A percentile compares a stretch with the other conserved stretches of the same genome.
phyloP scores from a whole-genome alignment of 2,888 invertebrate genomes.

The Globia sparganii region DNA sequence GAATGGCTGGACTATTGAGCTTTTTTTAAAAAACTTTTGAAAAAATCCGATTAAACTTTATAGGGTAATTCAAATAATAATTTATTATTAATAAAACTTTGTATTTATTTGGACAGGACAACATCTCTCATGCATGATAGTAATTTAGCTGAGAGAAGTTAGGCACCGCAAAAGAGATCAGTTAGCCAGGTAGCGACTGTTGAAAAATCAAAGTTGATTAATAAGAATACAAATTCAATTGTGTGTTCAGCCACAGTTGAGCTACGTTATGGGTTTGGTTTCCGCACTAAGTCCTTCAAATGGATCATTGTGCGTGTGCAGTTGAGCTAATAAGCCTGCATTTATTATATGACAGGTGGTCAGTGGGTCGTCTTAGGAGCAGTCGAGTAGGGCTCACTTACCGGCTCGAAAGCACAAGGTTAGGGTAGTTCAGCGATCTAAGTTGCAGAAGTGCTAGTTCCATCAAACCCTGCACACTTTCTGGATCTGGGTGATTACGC shows the following conservation, averaged over 20 bases:
- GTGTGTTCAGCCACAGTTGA: no score
- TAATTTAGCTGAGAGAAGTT: background rate
- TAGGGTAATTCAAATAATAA: background rate
- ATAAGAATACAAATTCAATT: no score
- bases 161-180: background rate
- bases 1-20: background rate
- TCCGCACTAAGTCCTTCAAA: no score
- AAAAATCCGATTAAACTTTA: background rate
- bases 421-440: constrained; percentile 90
- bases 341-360: background rate
- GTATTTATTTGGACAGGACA: background rate
- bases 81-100: background rate
- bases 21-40: background rate
- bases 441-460: constrained; percentile 92
- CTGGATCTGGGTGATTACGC: constrained; percentile 90
- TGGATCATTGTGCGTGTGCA: no score
- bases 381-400: constrained; percentile 72
- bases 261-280: no score
- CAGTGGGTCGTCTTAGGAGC: no score
- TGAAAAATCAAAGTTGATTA: no score
- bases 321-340: no score
- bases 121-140: no score
- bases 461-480: constrained; percentile 93
- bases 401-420: constrained; percentile 93
- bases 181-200: background rate